Conservation (phyloP, 2,797 vertebrate genomes). For the Muscicapa comitata region DNA sequence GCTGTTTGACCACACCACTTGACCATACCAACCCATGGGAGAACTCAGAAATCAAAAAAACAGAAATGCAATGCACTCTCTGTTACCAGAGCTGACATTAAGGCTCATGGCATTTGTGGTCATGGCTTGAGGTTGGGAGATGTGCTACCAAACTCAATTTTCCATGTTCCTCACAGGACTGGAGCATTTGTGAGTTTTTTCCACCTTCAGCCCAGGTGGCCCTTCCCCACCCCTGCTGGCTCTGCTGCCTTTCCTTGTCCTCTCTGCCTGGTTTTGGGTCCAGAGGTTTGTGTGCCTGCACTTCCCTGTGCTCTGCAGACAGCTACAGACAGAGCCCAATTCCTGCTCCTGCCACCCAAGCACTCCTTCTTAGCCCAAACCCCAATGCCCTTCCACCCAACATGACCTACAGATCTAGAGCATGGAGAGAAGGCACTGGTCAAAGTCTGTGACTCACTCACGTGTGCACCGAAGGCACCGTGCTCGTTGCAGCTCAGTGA, state of each 20-base stretch:
- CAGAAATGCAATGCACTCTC: neutral
- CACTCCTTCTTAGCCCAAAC: neutral
- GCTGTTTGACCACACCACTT: neutral
- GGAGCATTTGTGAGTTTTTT: neutral
- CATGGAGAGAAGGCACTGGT: neutral
- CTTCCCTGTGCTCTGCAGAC: neutral
- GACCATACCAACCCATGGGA: neutral
- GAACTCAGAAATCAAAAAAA: neutral
- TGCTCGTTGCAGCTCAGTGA: neutral
- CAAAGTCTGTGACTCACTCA: conserved; percentile 23
- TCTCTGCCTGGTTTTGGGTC: fast-evolving
- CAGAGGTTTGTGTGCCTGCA: neutral
- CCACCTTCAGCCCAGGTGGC: neutral
- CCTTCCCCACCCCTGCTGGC: neutral
- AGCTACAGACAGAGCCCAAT: neutral
- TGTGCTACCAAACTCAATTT: neutral
- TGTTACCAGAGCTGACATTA: neutral
- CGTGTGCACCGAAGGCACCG: fast-evolving
- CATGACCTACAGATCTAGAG: neutral
- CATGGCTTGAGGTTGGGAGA: neutral
- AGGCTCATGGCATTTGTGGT: neutral
- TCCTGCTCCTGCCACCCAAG: neutral
- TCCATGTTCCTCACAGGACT: neutral
- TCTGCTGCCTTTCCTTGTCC: neutral
- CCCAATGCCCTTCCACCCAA: neutral